Base-by-base conservation (phyloP, 2,888 invertebrate species). In the Athripsodes cinereus region DNA sequence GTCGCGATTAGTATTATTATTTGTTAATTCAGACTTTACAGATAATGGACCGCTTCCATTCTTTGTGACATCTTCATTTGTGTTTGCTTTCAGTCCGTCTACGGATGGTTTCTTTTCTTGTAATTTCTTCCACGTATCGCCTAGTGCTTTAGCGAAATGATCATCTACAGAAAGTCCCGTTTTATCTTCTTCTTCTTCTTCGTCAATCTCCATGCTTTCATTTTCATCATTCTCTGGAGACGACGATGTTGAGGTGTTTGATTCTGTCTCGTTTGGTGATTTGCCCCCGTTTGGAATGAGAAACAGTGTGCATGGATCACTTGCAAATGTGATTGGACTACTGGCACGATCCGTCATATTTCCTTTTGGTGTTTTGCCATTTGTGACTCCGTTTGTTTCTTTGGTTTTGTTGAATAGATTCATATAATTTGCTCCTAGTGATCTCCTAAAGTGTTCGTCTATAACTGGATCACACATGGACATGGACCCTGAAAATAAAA, bases 371-470 rank as follows among this genome's bases (percentile, higher is more conserved):
- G 52, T 56, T 57, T 64, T 65, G 16, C 64, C 62, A 48, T 61
- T 62, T 47, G 62, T 52, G 48, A 60, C 52, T 35, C 59, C 59
- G 53, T 57, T 59, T 18, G 46, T 20, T 40, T 59, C 52, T 74
- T 62, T 63, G 31, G 71, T 76, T 69, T 80, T 81, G 67, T 82
- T 81, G 71, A 87, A 86, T 52, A 89, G 74, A 61, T 81, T 82
- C 73, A 85, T 83, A 75, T 89, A 89, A 70, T 90, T 85, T 66
- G 88, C 86, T 58, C 95, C 95, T 63, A 96, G 80, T 1, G 95
- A 95, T 62, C 95, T 85, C 57, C 95, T 83, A 76, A 96, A 96
- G 75, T 96, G 96, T 71, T 96, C 96, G 74, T 96, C 96, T 68
- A 96, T 94, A 57, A 91, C 92, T 11, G 92, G 91, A 73, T 94